Evolutionary conservation across 1,140 invertebrate species (phyloP).

Genomic region (Macrosteles quadrilineatus): DNA sequence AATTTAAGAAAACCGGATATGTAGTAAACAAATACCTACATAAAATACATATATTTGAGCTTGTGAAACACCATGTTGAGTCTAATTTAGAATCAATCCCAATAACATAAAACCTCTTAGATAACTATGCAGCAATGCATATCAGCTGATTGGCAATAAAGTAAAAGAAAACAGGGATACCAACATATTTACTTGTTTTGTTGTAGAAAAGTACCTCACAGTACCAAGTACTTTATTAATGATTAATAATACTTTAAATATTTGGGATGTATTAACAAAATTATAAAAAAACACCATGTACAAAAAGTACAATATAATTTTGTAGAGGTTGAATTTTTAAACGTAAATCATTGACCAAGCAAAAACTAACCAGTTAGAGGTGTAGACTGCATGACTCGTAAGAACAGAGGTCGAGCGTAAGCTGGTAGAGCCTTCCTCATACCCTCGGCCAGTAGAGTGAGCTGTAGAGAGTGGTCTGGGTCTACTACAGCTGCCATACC

Average conservation of each 20-base stretch:
- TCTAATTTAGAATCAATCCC: background rate
- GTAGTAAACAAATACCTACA: too few relatives aligned
- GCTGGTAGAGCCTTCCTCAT: conserved; percentile 71
- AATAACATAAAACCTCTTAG: conserved; percentile 2
- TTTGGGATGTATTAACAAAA: background rate
- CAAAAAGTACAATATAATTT: conserved; percentile 47
- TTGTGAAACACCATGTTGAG: too few relatives aligned
- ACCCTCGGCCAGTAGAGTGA: conserved; percentile 61
- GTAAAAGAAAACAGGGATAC: too few relatives aligned
- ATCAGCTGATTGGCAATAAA: too few relatives aligned
- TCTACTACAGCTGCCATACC: conserved; percentile 95
- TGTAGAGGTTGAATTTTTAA: conserved; percentile 38
- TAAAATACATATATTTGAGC: too few relatives aligned
- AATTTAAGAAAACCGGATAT: too few relatives aligned
- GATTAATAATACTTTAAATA: background rate
- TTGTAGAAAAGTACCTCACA: too few relatives aligned
- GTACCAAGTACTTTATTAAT: conserved; percentile 52
- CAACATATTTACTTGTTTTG: too few relatives aligned
- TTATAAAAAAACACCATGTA: background rate
- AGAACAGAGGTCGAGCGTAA: conserved; percentile 87
- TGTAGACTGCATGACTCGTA: conserved; percentile 76
- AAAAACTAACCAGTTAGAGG: conserved; percentile 71
- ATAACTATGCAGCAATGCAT: too few relatives aligned
- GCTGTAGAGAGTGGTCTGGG: conserved; percentile 64
- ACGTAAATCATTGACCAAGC: background rate